Percentiles rank a stretch among this genome's conserved stretches.
phyloP scores from a whole-genome alignment of 2,797 vertebrate species.

The Tiaroga cobitis region DNA sequence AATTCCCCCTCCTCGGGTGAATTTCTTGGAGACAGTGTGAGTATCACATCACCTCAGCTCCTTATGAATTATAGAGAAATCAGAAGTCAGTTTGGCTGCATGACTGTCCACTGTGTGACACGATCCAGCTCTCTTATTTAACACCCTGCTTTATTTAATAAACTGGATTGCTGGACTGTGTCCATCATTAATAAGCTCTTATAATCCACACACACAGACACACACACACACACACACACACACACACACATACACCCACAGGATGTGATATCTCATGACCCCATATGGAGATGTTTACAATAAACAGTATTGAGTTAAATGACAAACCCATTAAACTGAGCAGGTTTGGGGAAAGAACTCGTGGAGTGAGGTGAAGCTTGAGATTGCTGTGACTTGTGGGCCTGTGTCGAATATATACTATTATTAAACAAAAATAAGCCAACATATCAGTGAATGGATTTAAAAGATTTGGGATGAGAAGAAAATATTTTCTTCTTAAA shows the following conservation, averaged over 20 bases:
- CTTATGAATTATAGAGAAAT: conserved; percentile 28
- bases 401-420: not conserved
- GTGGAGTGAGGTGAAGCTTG: conserved; percentile 15
- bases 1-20: not conserved
- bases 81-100: conserved; percentile 30
- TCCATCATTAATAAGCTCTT: conserved; percentile 54
- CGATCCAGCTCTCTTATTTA: conserved; percentile 46
- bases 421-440: too few relatives aligned
- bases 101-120: conserved; percentile 24
- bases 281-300: conserved; percentile 22
- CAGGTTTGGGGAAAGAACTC: not conserved
- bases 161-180: conserved; percentile 56
- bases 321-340: conserved; percentile 4
- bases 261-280: conserved; percentile 54
- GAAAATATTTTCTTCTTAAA: too few relatives aligned
- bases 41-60: conserved; percentile 3
- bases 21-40: conserved; percentile 7
- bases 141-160: conserved; percentile 56
- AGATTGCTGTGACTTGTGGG: conserved; percentile 2
- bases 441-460: too few relatives aligned
- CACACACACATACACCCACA: conserved; percentile 19
- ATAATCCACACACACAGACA: conserved; percentile 35
- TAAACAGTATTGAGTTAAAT: conserved; percentile 14
- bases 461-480: too few relatives aligned
- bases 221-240: too few relatives aligned